A percentile compares a stretch with the other conserved stretches of the same genome.
phyloP scores from a whole-genome alignment of 2,797 vertebrate genomes.

The Calcarius lapponicus region DNA sequence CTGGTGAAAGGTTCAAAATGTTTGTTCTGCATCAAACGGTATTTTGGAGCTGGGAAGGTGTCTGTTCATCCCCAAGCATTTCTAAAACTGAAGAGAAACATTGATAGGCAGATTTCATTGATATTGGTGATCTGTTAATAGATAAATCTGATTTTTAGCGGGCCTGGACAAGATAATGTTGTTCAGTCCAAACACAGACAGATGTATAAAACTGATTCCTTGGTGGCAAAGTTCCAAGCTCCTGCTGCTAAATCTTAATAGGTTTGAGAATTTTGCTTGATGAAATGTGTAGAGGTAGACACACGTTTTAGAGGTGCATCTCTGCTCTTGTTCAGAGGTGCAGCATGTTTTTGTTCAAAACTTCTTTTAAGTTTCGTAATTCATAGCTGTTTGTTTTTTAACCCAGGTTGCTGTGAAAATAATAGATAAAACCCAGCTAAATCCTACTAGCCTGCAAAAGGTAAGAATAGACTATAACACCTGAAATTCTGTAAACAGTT shows the following conservation, averaged over 20 bases:
- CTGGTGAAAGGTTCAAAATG: neutral
- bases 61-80: neutral
- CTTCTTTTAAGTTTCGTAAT: conserved; percentile 37
- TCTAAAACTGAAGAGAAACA: neutral
- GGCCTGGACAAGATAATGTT: neutral
- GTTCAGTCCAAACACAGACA: neutral
- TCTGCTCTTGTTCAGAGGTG: neutral
- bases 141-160: neutral
- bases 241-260: neutral
- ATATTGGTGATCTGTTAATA: neutral
- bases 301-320: neutral
- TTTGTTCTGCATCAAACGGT: neutral
- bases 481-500: neutral
- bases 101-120: neutral
- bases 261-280: neutral
- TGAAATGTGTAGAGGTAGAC: neutral
- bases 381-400: neutral
- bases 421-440: conserved; percentile 93
- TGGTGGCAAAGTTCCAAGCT: neutral
- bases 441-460: conserved; percentile 93
- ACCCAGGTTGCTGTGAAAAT: conserved; percentile 92
- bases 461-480: conserved; percentile 69
- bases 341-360: neutral
- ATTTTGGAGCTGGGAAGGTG: neutral
- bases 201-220: neutral